Evolutionary conservation across 2,888 invertebrate species (phyloP).

Genomic region (Pseudococcus longispinus): DNA sequence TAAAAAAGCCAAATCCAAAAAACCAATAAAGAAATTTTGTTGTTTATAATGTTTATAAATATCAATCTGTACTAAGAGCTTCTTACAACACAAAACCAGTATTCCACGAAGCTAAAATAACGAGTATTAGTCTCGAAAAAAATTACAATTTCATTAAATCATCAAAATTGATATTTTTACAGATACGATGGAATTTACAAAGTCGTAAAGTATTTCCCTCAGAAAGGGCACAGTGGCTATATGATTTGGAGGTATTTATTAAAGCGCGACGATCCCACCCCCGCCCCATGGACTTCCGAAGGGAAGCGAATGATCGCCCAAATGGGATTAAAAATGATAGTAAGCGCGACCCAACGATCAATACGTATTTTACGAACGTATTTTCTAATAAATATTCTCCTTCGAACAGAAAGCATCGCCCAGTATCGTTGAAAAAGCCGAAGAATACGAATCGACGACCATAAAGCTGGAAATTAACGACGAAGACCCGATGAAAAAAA

Average conservation of each 20-base stretch:
- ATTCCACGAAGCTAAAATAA: neutral
- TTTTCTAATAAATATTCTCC: neutral
- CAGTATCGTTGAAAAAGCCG: neutral
- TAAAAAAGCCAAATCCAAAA: too few species aligned
- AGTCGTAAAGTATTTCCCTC: conserved; percentile 82
- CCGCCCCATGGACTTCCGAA: conserved; percentile 79
- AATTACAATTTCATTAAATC: conserved; percentile 10
- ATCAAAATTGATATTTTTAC: conserved; percentile 52
- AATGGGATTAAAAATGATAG: conserved; percentile 65
- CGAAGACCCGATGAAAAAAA: neutral
- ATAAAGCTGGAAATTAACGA: neutral
- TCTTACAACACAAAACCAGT: too few species aligned
- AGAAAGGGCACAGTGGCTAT: conserved; percentile 78
- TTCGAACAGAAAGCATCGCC: neutral
- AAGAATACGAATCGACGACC: neutral
- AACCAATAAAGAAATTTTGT: too few species aligned
- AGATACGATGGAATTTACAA: conserved; percentile 89
- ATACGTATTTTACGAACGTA: neutral
- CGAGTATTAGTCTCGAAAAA: neutral
- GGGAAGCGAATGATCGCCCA: conserved; percentile 68
- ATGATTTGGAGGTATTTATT: conserved; percentile 81
- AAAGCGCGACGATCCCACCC: conserved; percentile 76
- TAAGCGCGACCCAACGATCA: conserved; percentile 58
- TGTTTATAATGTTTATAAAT: too few species aligned
- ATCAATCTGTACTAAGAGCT: too few species aligned